A percentile compares a stretch with the other conserved stretches of the same genome.
phyloP scores from a whole-genome alignment of 2,888 invertebrate species.

The Lithophane semibrunnea region DNA sequence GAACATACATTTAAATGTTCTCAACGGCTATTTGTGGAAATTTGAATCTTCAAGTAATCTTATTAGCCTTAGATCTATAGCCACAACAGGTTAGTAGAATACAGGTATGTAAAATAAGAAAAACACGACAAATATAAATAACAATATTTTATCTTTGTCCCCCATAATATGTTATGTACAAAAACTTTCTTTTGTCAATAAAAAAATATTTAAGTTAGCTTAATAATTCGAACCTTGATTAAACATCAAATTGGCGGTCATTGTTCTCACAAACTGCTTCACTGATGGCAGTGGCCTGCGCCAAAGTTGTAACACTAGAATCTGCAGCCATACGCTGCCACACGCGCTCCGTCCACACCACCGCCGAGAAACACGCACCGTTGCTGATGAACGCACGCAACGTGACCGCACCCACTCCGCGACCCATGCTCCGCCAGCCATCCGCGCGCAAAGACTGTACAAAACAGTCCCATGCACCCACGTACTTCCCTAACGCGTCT shows the following conservation, averaged over 20 bases:
- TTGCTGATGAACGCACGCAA: conserved; percentile 97
- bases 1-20: background rate
- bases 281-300: conserved; percentile 75
- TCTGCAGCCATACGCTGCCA: conserved; percentile 81
- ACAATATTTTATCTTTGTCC: conserved; percentile 51
- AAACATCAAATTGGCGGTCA: conserved; percentile 80
- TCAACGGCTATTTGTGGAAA: background rate
- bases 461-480: conserved; percentile 94
- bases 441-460: conserved; percentile 92
- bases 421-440: conserved; percentile 93
- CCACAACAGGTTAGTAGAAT: background rate
- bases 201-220: conserved; percentile 26
- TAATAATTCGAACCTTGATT: conserved; percentile 44
- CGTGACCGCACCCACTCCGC: conserved; percentile 94
- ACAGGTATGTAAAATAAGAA: conserved; percentile 12
- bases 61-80: too few species aligned
- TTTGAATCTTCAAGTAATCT: background rate
- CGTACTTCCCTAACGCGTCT: conserved; percentile 92
- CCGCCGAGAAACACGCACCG: conserved; percentile 97
- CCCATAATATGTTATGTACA: conserved; percentile 17
- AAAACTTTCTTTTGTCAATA: conserved; percentile 22
- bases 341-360: conserved; percentile 94
- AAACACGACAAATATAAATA: conserved; percentile 42
- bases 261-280: conserved; percentile 80
- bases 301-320: conserved; percentile 70